Evolutionary conservation across 2,113 vertebrate species (phyloP).

Genomic region (Callopanchax toddi): DNA sequence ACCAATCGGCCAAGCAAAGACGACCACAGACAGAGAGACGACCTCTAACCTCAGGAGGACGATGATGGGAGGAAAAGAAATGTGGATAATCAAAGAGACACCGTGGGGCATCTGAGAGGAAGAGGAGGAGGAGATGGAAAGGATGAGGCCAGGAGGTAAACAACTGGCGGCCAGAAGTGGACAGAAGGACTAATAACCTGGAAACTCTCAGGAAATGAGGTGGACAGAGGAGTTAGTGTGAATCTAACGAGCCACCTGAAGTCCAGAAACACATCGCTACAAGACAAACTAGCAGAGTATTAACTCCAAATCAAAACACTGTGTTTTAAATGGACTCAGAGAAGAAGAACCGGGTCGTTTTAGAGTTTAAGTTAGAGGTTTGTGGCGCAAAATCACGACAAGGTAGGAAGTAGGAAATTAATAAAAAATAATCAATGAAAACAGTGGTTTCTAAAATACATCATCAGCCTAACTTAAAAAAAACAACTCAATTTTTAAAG

Average conservation of each 20-base stretch:
- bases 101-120: slow-evolving; percentile 25
- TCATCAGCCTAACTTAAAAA: too few relatives aligned
- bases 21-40: slow-evolving; percentile 31
- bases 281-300: not conserved
- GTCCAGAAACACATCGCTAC: not conserved
- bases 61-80: slow-evolving; percentile 45
- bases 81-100: slow-evolving; percentile 57
- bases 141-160: slow-evolving; percentile 29
- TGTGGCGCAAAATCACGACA: not conserved
- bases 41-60: slow-evolving; percentile 41
- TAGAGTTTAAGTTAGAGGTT: not conserved
- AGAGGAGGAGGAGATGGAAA: not conserved
- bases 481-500: too few relatives aligned
- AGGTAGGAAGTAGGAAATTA: too few relatives aligned
- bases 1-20: slow-evolving; percentile 20
- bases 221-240: not conserved
- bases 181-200: slow-evolving; percentile 13
- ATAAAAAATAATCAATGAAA: too few relatives aligned
- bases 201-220: slow-evolving; percentile 12
- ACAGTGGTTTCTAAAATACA: too few relatives aligned
- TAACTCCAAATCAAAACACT: not conserved
- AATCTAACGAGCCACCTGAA: not conserved
- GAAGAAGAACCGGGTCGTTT: not conserved
- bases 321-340: not conserved
- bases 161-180: slow-evolving; percentile 30